Evolutionary conservation across 2,113 vertebrate genomes (phyloP).

Genomic region (Rafetus swinhoei): DNA sequence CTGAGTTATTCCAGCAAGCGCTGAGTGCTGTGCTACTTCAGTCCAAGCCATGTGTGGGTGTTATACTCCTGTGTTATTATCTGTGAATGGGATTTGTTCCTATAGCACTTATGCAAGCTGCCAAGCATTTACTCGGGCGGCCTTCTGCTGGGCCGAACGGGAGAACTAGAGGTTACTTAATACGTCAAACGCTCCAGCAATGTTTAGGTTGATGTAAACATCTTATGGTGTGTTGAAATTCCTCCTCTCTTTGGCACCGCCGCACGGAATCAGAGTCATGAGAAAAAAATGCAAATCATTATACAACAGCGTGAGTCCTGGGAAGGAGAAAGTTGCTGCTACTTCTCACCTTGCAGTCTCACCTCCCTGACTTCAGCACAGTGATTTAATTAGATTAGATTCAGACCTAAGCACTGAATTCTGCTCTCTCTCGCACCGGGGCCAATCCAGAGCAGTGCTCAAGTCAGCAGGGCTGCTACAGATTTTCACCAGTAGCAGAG

Average conservation of each 20-base stretch:
- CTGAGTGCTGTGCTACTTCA: background rate
- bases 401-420: background rate
- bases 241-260: conserved; percentile 69
- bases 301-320: conserved; percentile 66
- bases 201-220: conserved; percentile 79
- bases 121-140: conserved; percentile 35
- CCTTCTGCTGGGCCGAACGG: background rate
- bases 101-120: background rate
- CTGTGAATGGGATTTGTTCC: conserved; percentile 65
- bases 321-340: conserved; percentile 66
- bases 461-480: background rate
- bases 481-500: background rate
- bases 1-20: background rate
- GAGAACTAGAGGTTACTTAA: conserved; percentile 58
- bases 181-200: conserved; percentile 60
- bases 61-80: conserved; percentile 19
- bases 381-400: background rate
- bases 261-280: conserved; percentile 60
- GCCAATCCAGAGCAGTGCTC: background rate
- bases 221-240: conserved; percentile 77
- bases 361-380: background rate
- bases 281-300: conserved; percentile 73
- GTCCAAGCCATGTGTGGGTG: background rate
- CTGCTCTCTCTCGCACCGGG: background rate
- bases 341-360: background rate